Conservation (phyloP, 2,888 invertebrate genomes). For the Synanthedon myopaeformis region DNA sequence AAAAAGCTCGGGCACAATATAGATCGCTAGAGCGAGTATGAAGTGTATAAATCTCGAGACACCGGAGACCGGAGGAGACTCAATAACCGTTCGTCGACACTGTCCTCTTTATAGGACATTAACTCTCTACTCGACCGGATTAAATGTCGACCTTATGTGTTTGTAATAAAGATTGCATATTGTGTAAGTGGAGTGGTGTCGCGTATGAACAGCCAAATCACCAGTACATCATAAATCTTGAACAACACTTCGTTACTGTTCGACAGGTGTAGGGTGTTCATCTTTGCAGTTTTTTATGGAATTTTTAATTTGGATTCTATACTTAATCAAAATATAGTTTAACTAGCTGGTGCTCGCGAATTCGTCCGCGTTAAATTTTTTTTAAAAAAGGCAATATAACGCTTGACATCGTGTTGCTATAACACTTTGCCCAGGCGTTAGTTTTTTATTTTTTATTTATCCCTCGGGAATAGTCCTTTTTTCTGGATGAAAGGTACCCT, state of each 20-base stretch:
- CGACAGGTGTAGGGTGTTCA: neutral
- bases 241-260: slow-evolving; percentile 1
- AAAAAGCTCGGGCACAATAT: neutral
- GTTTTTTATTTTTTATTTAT: too few species aligned
- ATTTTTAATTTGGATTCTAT: too few species aligned
- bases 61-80: neutral
- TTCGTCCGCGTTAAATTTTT: too few species aligned
- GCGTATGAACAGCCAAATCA: slow-evolving; percentile 1
- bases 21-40: neutral
- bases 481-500: too few species aligned
- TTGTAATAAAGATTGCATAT: neutral
- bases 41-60: neutral
- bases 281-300: neutral
- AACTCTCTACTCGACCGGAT: neutral
- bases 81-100: neutral
- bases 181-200: neutral
- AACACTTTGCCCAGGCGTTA: too few species aligned
- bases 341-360: too few species aligned
- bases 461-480: too few species aligned
- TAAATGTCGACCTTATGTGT: neutral
- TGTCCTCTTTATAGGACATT: neutral
- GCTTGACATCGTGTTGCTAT: too few species aligned
- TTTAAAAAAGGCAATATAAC: too few species aligned
- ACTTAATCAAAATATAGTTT: too few species aligned
- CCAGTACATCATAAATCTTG: slow-evolving; percentile 1